These are phyloP conservation scores for Bubo scandiacus DNA, from an alignment of 2,113 vertebrate species.

Conservation along the genomic window DNA sequence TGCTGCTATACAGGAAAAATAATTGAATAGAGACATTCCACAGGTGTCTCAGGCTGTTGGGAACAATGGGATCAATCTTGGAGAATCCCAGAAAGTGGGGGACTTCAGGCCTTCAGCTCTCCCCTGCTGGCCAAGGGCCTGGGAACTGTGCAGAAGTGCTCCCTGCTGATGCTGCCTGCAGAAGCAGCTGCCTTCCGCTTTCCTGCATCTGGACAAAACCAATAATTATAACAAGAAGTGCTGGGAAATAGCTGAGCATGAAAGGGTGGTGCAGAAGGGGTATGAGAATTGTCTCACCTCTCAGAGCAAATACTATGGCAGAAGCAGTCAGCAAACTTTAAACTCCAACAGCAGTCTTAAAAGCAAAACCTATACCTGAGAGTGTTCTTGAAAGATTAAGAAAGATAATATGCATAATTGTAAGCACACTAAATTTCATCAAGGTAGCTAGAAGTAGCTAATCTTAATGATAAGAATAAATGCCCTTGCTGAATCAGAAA, in stretches of 20 bases:
- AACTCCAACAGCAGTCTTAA: background rate
- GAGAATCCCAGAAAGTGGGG: background rate
- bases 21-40: background rate
- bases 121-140: constrained; percentile 23
- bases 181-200: constrained; percentile 28
- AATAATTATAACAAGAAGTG: background rate
- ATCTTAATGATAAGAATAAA: background rate
- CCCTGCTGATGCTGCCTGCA: constrained; percentile 31
- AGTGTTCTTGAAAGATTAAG: background rate
- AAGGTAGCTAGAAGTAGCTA: background rate
- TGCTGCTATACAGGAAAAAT: background rate
- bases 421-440: background rate
- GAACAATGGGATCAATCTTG: background rate
- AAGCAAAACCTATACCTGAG: background rate
- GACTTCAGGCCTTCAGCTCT: background rate
- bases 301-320: background rate
- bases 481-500: background rate
- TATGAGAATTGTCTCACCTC: background rate
- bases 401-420: background rate
- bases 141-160: constrained; percentile 48
- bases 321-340: background rate
- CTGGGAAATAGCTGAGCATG: constrained; percentile 13
- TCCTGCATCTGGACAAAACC: background rate
- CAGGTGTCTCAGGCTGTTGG: background rate
- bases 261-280: background rate